Evolutionary conservation across 1,140 invertebrate species (phyloP), one percentile per base, ranked within the genome.

Genomic region (Drosophila guanche): DNA sequence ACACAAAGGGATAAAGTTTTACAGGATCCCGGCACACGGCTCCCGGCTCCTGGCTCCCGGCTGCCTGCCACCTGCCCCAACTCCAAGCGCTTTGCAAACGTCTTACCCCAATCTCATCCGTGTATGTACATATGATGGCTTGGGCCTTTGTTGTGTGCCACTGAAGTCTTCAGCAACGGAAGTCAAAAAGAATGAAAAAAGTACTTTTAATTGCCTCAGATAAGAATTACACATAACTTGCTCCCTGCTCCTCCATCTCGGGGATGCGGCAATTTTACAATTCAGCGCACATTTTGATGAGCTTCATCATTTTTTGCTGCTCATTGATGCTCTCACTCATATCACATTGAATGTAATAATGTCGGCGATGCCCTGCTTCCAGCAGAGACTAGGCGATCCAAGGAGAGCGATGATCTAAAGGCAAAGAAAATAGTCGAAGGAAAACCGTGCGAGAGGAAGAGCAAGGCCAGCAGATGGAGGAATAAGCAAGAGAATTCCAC

Each of bases 261-360:
- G 47, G 47, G 55, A 80, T 63, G 73, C 73, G 81, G 73, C 83
- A 86, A 86, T 85, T 85, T 85, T 85, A 85, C 81, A 85, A 85
- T 85, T 85, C 81, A 86, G 81, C 83, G 81, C 81, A 85, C 81
- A 85, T 85, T 86, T 77, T 86, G 81, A 85, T 85, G 81, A 81
- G 81, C 81, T 85, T 86, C 83, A 81, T 86, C 86, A 86, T 81
- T 85, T 85, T 71, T 81, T 80, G 73, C 73, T 86, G 81, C 81
- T 77, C 81, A 85, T 85, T 86, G 80, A 86, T 79, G 80, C 74
- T 86, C 68, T 51, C 63, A 73, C 77, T 56, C 77, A 72, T 84
- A 68, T 66, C 76, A 76, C 61, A 65, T 65, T 42, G 61, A 42
- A 65, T 22, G 45, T 33, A 22, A 33, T 63, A 42, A 50, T 25